These are phyloP conservation scores for Macrotis lagotis DNA, from an alignment of 2,113 vertebrate genomes.

Conservation along the genomic window DNA sequence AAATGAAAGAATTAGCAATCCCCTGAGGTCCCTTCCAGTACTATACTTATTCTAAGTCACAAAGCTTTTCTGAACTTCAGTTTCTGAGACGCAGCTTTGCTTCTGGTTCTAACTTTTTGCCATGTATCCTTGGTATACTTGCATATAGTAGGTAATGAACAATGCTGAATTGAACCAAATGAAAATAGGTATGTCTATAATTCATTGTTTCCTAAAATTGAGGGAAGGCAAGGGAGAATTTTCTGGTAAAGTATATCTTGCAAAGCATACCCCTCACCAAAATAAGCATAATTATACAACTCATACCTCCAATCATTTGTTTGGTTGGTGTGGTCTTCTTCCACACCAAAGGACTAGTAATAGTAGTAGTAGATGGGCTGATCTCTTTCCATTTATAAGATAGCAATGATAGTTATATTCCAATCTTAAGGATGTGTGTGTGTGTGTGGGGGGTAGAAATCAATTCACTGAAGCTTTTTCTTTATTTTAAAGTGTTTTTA, in stretches of 20 bases:
- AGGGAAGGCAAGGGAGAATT: background rate
- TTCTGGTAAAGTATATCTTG: no score
- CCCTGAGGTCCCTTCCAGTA: background rate
- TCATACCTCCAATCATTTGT: no score
- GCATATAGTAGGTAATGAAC: background rate
- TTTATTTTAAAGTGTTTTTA: background rate
- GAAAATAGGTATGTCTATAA: background rate
- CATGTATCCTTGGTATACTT: background rate
- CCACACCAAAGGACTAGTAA: no score
- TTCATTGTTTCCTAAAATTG: background rate
- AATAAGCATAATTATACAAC: no score
- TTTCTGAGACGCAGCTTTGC: background rate
- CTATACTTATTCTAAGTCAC: background rate
- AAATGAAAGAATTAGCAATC: background rate
- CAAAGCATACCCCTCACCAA: no score
- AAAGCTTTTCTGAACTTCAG: background rate
- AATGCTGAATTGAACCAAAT: background rate
- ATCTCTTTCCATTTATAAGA: background rate
- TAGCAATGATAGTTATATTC: accelerated
- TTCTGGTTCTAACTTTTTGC: background rate
- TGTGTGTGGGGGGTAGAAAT: no score
- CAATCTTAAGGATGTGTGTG: background rate
- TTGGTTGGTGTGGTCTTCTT: no score
- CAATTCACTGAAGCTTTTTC: background rate
- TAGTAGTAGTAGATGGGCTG: no score